phyloP scores from a whole-genome alignment of 1,140 invertebrate genomes.

The Andrena cerasifolii region DNA sequence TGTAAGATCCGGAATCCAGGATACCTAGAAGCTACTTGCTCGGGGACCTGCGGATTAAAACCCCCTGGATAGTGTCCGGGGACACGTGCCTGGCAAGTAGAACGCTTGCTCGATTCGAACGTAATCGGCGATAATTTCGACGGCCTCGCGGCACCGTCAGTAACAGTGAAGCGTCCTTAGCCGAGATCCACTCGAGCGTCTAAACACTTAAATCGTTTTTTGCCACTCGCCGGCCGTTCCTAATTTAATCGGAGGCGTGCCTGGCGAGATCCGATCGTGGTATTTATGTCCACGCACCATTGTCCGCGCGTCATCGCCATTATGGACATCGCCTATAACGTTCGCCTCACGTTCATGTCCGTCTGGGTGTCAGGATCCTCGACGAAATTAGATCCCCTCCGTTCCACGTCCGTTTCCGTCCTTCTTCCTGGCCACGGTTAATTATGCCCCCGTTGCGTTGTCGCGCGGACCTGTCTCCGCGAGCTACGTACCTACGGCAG shows the following conservation, averaged over 20 bases:
- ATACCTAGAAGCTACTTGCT: too few relatives aligned
- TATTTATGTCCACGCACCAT: constrained; percentile 67
- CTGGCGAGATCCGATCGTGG: constrained; percentile 61
- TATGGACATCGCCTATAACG: constrained; percentile 57
- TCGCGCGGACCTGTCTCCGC: constrained; percentile 3
- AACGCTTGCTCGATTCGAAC: background rate
- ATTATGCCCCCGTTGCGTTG: constrained; percentile 33
- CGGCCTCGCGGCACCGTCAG: background rate
- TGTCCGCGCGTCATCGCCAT: constrained; percentile 65
- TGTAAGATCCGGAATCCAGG: too few relatives aligned
- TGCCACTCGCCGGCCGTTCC: constrained; percentile 55
- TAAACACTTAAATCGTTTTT: constrained; percentile 62
- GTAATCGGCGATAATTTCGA: constrained; percentile 23
- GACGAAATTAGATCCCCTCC: constrained; percentile 58
- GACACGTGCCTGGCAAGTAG: background rate
- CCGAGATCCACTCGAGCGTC: constrained; percentile 39
- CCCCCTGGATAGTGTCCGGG: too few relatives aligned
- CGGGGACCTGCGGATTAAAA: too few relatives aligned
- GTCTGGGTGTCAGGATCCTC: constrained; percentile 54
- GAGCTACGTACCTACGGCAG: background rate
- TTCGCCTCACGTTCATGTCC: constrained; percentile 50
- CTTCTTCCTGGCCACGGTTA: constrained; percentile 21
- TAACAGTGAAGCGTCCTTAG: constrained; percentile 36
- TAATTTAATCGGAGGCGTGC: constrained; percentile 68
- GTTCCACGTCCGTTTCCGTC: constrained; percentile 27